Conservation (phyloP, 2,113 vertebrate genomes). For the Phalacrocorax pelagicus region DNA sequence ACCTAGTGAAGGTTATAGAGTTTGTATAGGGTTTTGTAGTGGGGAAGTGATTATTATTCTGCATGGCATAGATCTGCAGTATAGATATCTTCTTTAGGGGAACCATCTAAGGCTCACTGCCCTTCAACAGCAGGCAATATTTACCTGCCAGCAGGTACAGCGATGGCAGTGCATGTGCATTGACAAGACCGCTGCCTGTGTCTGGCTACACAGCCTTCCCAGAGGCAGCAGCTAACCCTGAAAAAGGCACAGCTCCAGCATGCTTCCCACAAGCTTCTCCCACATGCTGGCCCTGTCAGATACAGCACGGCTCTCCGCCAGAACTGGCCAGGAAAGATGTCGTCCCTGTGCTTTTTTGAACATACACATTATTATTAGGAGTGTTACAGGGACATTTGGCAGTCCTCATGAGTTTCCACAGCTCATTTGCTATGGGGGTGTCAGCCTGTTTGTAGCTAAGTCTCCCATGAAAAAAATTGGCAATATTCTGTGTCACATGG, state of each 20-base stretch:
- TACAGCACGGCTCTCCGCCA: not conserved
- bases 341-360: not conserved
- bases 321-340: not conserved
- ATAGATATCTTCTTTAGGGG: not conserved
- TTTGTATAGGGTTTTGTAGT: accelerated
- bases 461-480: not conserved
- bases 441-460: not conserved
- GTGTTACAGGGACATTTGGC: not conserved
- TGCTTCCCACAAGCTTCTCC: not conserved
- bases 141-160: not conserved
- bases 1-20: not conserved
- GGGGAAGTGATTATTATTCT: not conserved
- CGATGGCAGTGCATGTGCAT: accelerated
- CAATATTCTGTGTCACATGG: not conserved
- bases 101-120: not conserved
- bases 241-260: not conserved
- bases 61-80: not conserved
- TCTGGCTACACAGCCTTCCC: not conserved
- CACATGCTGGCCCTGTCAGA: accelerated
- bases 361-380: not conserved
- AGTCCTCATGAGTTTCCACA: not conserved
- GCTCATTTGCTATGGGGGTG: not conserved
- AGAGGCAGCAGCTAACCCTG: not conserved
- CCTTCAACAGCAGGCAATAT: not conserved
- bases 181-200: no score